These are phyloP conservation scores for Cistogaster globosa DNA, from an alignment of 2,888 invertebrate genomes.

Conservation along the genomic window DNA sequence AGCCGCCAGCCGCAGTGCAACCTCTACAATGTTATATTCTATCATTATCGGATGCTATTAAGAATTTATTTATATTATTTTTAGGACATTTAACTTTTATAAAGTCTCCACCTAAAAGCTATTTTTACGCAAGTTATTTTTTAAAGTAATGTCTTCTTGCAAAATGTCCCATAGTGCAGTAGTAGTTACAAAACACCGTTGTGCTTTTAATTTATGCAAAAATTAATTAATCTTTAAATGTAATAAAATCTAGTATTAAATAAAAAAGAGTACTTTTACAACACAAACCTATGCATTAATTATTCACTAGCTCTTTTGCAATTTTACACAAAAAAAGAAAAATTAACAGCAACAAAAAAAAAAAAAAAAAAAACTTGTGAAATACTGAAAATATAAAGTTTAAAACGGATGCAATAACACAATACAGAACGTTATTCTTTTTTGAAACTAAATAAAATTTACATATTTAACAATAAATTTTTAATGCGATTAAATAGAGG, in stretches of 20 bases:
- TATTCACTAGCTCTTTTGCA: slow-evolving; percentile 18
- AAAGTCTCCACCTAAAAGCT: too few species aligned
- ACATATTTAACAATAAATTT: slow-evolving; percentile 20
- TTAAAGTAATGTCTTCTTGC: too few species aligned
- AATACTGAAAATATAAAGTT: background rate
- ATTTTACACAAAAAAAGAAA: background rate
- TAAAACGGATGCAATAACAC: too few species aligned
- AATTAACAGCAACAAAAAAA: background rate
- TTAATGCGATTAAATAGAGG: background rate
- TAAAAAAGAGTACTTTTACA: background rate
- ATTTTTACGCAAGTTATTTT: too few species aligned
- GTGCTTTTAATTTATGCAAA: slow-evolving; percentile 36
- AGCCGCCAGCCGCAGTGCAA: too few species aligned
- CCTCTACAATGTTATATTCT: too few species aligned
- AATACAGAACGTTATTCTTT: background rate
- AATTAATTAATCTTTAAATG: background rate
- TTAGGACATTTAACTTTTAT: too few species aligned
- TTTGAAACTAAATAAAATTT: slow-evolving; percentile 10
- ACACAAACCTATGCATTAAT: slow-evolving; percentile 47
- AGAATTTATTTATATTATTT: too few species aligned
- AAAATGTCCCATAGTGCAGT: too few species aligned
- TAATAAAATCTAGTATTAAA: background rate
- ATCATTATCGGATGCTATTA: too few species aligned
- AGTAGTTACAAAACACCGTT: slow-evolving; percentile 8
- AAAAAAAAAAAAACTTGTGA: background rate